phyloP scores from a whole-genome alignment of 2,113 vertebrate genomes.

The Apaloderma vittatum region DNA sequence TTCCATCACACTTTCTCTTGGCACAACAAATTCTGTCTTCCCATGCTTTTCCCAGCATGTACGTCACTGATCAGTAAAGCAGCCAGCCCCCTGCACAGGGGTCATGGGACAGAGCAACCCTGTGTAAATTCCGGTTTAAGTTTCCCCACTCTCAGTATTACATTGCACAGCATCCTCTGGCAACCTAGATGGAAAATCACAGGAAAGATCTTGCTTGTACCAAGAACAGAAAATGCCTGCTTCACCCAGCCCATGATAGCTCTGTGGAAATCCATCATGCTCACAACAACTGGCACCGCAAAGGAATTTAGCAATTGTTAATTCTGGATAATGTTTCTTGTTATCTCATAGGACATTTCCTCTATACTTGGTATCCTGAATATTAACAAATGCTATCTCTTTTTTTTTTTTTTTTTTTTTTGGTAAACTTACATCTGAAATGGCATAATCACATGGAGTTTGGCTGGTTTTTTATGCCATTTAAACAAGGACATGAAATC shows the following conservation, averaged over 20 bases:
- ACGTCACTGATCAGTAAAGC: background rate
- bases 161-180: background rate
- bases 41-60: background rate
- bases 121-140: accelerated
- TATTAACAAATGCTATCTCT: background rate
- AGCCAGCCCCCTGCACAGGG: background rate
- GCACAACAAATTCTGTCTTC: background rate
- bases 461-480: background rate
- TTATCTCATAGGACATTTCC: background rate
- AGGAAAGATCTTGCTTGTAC: background rate
- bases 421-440: background rate
- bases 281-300: accelerated
- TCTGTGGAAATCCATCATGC: background rate
- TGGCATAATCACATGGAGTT: background rate
- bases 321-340: background rate
- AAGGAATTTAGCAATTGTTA: background rate
- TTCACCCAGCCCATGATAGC: background rate
- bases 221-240: background rate
- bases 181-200: background rate
- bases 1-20: background rate
- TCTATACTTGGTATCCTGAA: background rate
- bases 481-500: background rate
- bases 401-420: background rate
- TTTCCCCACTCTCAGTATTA: accelerated
- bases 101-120: background rate